A percentile compares a stretch with the other conserved stretches of the same genome.
Conservation (phyloP, 30 jellyfish, hydroid and myxozoan genomes). For the Cassiopea xamachana region DNA sequence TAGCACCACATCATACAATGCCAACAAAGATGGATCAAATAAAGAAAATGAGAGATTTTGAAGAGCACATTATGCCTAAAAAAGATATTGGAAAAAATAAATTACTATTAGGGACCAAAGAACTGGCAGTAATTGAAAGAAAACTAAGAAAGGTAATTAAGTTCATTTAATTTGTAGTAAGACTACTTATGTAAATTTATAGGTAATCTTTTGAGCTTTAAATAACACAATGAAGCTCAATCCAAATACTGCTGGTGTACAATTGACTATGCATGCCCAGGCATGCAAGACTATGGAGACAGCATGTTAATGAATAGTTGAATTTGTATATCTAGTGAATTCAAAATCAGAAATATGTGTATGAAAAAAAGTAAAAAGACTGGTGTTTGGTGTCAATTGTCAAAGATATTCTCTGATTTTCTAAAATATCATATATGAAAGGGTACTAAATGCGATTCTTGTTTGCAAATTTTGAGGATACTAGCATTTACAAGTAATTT, state of each 20-base stretch:
- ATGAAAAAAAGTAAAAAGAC: no score
- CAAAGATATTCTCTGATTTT: no score
- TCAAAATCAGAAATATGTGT: no score
- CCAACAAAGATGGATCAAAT: constrained; percentile 79
- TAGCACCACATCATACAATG: constrained; percentile 57
- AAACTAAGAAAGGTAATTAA: constrained; percentile 44
- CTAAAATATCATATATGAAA: no score
- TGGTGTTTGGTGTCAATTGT: no score
- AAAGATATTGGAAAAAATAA: constrained; percentile 35
- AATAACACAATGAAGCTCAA: background rate
- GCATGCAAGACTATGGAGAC: background rate
- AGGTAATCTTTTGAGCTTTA: background rate
- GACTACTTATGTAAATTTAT: background rate
- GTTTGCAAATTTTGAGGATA: no score
- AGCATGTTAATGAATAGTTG: no score
- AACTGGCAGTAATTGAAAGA: constrained; percentile 28
- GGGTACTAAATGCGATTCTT: no score
- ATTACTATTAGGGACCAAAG: constrained; percentile 20
- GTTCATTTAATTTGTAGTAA: background rate
- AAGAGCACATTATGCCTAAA: constrained; percentile 34
- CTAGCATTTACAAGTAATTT: no score
- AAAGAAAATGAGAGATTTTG: constrained; percentile 52
- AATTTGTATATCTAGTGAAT: no score
- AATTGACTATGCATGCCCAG: background rate
- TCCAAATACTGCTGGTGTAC: background rate